Conservation (phyloP, 2,888 invertebrate genomes). For the Gonocerus acuteangulatus region DNA sequence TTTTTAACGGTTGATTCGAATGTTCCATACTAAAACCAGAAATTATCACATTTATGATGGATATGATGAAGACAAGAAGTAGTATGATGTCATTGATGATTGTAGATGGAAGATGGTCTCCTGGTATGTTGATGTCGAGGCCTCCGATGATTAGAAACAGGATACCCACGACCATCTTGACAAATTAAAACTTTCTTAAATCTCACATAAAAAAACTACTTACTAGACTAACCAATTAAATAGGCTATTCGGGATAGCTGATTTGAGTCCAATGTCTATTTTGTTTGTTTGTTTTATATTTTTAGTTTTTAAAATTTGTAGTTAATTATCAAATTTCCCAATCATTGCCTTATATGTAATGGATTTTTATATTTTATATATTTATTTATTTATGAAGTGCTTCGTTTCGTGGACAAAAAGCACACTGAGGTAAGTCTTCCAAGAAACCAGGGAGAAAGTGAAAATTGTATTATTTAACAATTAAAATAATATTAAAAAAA, state of each 20-base stretch:
- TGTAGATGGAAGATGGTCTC: constrained; percentile 66
- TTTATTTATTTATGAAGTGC: too few species aligned
- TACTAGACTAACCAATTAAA: neutral
- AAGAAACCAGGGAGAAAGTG: too few species aligned
- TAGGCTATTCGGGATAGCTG: neutral
- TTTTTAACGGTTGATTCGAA: constrained; percentile 33
- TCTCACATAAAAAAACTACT: neutral
- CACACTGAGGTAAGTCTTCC: too few species aligned
- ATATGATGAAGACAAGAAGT: constrained; percentile 71
- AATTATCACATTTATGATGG: constrained; percentile 70
- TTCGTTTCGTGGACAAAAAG: too few species aligned
- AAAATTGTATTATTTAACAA: too few species aligned
- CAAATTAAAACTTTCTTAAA: constrained; percentile 2
- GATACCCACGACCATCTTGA: constrained; percentile 71
- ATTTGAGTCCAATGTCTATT: too few species aligned
- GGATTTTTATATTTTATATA: too few species aligned
- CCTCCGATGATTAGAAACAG: constrained; percentile 76
- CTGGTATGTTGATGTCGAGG: constrained; percentile 67
- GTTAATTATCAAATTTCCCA: too few species aligned
- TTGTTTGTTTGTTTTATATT: too few species aligned
- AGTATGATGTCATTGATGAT: constrained; percentile 74
- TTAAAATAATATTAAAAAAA: too few species aligned
- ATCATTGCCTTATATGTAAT: too few species aligned
- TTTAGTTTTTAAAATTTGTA: too few species aligned
- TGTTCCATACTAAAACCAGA: constrained; percentile 74